Base-by-base conservation (phyloP, 92 coral and sea anemone species). In the Galaxea fascicularis region DNA sequence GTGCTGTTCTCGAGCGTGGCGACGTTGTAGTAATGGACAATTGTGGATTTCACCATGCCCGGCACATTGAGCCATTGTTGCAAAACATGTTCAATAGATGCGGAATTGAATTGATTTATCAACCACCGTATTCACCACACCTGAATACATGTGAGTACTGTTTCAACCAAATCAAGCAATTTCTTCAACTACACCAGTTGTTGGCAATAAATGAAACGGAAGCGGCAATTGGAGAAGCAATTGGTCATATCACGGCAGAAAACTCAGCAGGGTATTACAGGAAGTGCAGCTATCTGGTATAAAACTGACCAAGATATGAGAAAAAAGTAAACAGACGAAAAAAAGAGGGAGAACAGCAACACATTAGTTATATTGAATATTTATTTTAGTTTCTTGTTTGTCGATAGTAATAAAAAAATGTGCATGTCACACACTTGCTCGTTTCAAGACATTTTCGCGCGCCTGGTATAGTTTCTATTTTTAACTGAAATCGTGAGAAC, bases 11-110 rank as follows among this genome's bases (percentile, higher is more conserved):
- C 1, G 79, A 83, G 77, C 89, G 72, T 27, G 89, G 92, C 11
- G 85, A 91, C 73, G 45, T 22, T 15, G 87, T 91, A 14, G 77
- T 91, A 3, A 91, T 91, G 89, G 92, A 91, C 87, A 88, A 88
- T 71, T 88, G 91, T 73, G 94, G 94, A 6, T 88, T 93, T 71
- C 97, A 93, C 63, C 94, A 88, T 54, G 93, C 86, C 28, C 73
- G 30, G 18, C 79, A 65, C 63, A 77, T 85, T 28, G 93, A 88
- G 82, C 91, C 89, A 69, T 20, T 88, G 29, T 62, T 89, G 28
- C 85, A 53, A 68, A 59, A 86, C 63, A 73, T 93, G 89, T 47
- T 91, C 21, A 62, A 26, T 17, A 76, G 74, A 46, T 79, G 92
- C 53, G 76, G 87, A 12, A 75, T 87, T 14, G 56, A 76, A 4